Evolutionary conservation across 1,140 invertebrate genomes (phyloP), one percentile per base, ranked within the genome.

Genomic region (Drosophila hydei): DNA sequence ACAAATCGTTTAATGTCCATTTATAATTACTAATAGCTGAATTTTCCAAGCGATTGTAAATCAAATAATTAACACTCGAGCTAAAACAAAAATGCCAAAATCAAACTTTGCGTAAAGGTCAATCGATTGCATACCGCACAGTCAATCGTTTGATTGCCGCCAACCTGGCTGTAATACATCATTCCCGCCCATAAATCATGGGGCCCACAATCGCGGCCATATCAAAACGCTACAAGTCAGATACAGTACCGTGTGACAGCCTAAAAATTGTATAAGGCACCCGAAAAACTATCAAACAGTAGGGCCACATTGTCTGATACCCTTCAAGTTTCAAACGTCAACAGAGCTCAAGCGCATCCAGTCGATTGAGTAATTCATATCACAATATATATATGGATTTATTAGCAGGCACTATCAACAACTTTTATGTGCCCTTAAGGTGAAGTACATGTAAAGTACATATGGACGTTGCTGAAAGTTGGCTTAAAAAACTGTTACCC

Each of bases 111-210:
- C 23, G 1, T 19, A 23, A n/a, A 43, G 60, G 38, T 75, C 58
- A 63, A 75, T 70, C 65, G 72, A 33, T 67, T 77, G 74, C 52
- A 59, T 47, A n/a, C n/a, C n/a, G n/a, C n/a, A 21, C 56, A 36
- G 45, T 67, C 19, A 79, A 84, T 87, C 81, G 77, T 61, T 85
- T 87, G 70, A 87, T 85, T 77, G 69, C 73, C 50, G 27, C 40
- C 61, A 64, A 73, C 42, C 56, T 23, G 54, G 9, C 36, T 74
- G 77, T 77, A 79, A 85, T 85, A 68, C 77, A 87, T 85, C 80
- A 87, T 72, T 45, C 3, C 9, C 16, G 52, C 33, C 79, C 45
- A 83, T 83, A 83, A 83, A 83, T 83, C 79, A 83, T 83, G 19
- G 64, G 45, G 45, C 61, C 61, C 40, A 45, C 45, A 69, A 59